Percentiles rank a stretch among this genome's conserved stretches.
phyloP scores from a whole-genome alignment of 2,113 vertebrate species.

The Platichthys stellatus region DNA sequence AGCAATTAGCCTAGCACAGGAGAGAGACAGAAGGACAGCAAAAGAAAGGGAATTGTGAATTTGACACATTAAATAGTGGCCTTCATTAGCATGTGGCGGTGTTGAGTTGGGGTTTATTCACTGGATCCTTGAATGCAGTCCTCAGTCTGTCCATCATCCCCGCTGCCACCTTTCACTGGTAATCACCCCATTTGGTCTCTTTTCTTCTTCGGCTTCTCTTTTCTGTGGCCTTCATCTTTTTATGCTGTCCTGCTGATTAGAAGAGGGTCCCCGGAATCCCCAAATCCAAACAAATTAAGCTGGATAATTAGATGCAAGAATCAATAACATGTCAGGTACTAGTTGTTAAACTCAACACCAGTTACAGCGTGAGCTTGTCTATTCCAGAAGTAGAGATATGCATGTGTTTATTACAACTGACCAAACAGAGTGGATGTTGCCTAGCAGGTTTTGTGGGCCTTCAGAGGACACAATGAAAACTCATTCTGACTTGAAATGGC shows the following conservation, averaged over 20 bases:
- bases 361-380: constrained; percentile 36
- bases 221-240: constrained; percentile 67
- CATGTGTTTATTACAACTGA: constrained; percentile 8
- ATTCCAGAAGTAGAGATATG: constrained; percentile 18
- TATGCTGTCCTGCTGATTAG: constrained; percentile 53
- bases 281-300: constrained; percentile 71
- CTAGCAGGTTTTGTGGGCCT: neutral
- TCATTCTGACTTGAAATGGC: constrained; percentile 19
- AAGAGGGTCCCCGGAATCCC: constrained; percentile 25
- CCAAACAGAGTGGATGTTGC: neutral
- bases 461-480: constrained; percentile 25
- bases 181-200: constrained; percentile 62
- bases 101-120: constrained; percentile 75
- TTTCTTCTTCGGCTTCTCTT: constrained; percentile 58
- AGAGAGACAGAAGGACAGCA: constrained; percentile 38
- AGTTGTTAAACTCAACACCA: constrained; percentile 23
- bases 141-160: constrained; percentile 71
- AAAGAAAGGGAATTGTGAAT: constrained; percentile 77
- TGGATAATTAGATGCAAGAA: constrained; percentile 58
- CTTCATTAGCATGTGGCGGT: constrained; percentile 82
- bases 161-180: constrained; percentile 71
- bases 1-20: constrained; percentile 78
- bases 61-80: constrained; percentile 80
- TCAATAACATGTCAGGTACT: constrained; percentile 49
- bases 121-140: constrained; percentile 72